These are phyloP conservation scores for Chrysina gloriosa DNA, from an alignment of 2,888 invertebrate genomes.

Conservation along the genomic window DNA sequence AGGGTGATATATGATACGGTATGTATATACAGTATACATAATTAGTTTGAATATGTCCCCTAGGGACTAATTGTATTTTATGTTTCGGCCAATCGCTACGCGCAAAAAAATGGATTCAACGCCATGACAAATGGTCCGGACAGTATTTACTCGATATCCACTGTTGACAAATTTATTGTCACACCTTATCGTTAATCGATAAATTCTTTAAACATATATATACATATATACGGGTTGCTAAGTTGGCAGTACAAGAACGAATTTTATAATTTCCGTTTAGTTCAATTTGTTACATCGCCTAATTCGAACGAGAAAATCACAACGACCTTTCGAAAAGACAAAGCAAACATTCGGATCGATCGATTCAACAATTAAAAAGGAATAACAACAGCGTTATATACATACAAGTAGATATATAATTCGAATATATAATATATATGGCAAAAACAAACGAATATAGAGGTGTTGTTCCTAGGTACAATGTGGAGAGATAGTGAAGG, in stretches of 20 bases:
- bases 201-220: not conserved
- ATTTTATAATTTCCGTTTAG: not conserved
- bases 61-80: too few species aligned
- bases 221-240: not conserved
- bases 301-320: not conserved
- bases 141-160: not conserved
- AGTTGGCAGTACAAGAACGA: constrained; percentile 11
- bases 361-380: constrained; percentile 12
- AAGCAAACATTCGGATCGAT: not conserved
- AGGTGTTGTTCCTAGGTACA: constrained; percentile 1
- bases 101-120: too few species aligned
- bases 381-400: constrained; percentile 21
- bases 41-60: too few species aligned
- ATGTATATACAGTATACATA: too few species aligned
- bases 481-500: not conserved
- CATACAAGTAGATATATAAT: constrained; percentile 2
- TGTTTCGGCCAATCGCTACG: too few species aligned
- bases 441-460: constrained; percentile 6
- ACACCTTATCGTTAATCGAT: constrained; percentile 4
- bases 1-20: too few species aligned
- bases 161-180: constrained; percentile 18
- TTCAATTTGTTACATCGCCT: not conserved
- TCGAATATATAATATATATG: constrained; percentile 7
- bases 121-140: too few species aligned
- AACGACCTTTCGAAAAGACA: not conserved